These are phyloP conservation scores for Octopus bimaculoides DNA, from an alignment of 1,140 invertebrate genomes.

Conservation along the genomic window DNA sequence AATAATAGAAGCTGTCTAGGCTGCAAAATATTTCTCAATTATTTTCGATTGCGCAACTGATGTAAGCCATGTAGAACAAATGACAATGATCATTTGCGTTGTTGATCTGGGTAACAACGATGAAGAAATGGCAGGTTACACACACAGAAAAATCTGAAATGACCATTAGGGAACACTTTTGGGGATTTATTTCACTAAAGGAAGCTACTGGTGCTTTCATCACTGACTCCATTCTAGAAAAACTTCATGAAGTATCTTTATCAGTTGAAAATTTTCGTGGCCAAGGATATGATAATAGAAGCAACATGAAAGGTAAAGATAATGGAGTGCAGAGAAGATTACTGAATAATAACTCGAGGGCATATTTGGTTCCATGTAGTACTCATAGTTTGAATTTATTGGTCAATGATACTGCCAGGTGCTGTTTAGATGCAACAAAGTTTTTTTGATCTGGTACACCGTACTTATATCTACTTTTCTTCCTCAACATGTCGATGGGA, in stretches of 20 bases:
- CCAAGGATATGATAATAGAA: background rate
- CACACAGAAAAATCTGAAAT: too few species aligned
- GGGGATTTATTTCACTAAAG: background rate
- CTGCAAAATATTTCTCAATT: conserved; percentile 1
- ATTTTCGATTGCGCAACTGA: background rate
- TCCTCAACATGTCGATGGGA: background rate
- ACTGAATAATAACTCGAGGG: too few species aligned
- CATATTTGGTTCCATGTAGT: background rate
- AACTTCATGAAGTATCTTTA: background rate
- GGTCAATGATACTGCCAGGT: conserved; percentile 3
- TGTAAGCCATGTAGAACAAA: conserved; percentile 4
- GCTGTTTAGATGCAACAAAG: background rate
- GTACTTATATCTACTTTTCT: background rate
- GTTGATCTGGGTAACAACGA: background rate
- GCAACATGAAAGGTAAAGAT: too few species aligned
- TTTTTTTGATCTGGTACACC: background rate
- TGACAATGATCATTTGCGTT: background rate
- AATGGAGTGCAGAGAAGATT: too few species aligned
- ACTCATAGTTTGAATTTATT: background rate
- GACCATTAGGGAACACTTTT: background rate
- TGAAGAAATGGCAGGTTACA: too few species aligned
- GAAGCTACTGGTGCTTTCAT: background rate
- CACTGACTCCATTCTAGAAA: background rate
- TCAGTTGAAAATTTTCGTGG: conserved; percentile 4
- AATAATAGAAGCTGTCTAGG: background rate